Evolutionary conservation across 2,888 invertebrate species (phyloP).

Genomic region (Athrips mouffetella): DNA sequence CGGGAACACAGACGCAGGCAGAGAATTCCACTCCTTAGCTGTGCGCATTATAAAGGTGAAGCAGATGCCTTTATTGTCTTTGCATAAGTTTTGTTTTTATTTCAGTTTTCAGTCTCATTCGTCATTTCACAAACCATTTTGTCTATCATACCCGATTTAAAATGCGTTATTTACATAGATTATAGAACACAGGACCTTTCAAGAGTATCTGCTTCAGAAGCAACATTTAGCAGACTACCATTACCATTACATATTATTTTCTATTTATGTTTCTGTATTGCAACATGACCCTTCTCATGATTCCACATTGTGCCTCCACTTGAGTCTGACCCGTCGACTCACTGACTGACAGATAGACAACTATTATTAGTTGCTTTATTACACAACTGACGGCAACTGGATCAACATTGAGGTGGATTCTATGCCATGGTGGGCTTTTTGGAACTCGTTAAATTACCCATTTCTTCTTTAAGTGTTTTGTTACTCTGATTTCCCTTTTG

Average conservation of each 20-base stretch:
- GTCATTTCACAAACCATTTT: no score
- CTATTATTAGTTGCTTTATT: slow-evolving; percentile 37
- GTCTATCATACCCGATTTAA: no score
- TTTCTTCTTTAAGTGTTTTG: slow-evolving; percentile 9
- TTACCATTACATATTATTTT: no score
- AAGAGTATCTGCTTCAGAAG: neutral
- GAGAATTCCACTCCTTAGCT: no score
- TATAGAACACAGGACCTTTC: no score
- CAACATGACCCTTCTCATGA: slow-evolving; percentile 11
- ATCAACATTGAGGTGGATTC: slow-evolving; percentile 36
- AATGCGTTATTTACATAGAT: no score
- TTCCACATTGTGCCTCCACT: slow-evolving; percentile 21
- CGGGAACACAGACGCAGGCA: no score
- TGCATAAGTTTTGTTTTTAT: slow-evolving; percentile 4
- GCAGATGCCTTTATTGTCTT: slow-evolving; percentile 12
- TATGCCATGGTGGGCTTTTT: slow-evolving; percentile 13
- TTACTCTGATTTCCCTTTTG: slow-evolving; percentile 8
- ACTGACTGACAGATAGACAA: slow-evolving; percentile 26
- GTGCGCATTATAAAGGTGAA: no score
- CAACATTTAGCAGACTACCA: slow-evolving; percentile 7
- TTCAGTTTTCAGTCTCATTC: neutral
- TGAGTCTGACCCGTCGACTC: slow-evolving; percentile 35
- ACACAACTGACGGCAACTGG: slow-evolving; percentile 35
- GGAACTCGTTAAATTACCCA: slow-evolving; percentile 16
- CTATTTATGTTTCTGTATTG: slow-evolving; percentile 20